Evolutionary conservation across 2,888 invertebrate genomes (phyloP).

Genomic region (Drosophila glabriapex): DNA sequence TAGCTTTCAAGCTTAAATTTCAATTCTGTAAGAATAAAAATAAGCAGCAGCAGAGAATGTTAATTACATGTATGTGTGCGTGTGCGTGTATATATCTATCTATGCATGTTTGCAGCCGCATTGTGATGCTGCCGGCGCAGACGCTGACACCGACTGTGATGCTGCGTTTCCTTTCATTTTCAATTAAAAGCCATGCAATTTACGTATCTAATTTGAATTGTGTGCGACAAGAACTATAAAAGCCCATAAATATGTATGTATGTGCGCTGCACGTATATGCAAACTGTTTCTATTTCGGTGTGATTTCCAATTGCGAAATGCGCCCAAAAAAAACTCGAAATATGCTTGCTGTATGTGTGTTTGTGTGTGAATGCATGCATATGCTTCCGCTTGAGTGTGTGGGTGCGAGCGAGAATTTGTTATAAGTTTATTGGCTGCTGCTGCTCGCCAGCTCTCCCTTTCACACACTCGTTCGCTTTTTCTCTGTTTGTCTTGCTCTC

Average conservation of each 20-base stretch:
- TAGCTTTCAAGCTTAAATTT: conserved; percentile 12
- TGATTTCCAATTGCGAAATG: conserved; percentile 37
- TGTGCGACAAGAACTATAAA: conserved; percentile 12
- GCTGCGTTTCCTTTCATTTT: conserved; percentile 36
- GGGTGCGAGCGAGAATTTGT: conserved; percentile 27
- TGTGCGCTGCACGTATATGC: background rate
- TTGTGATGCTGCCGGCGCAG: conserved; percentile 31
- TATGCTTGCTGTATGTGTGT: conserved; percentile 2
- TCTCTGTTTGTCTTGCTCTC: conserved; percentile 1
- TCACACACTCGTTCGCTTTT: conserved; percentile 2
- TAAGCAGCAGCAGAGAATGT: conserved; percentile 16
- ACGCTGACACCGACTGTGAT: conserved; percentile 6
- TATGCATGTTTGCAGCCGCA: conserved; percentile 4
- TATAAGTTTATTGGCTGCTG: conserved; percentile 10
- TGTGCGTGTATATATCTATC: conserved; percentile 1
- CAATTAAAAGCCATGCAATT: conserved; percentile 45
- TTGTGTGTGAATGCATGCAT: conserved; percentile 13
- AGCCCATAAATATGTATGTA: background rate
- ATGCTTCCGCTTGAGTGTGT: background rate
- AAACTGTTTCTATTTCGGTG: conserved; percentile 46
- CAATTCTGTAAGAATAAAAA: conserved; percentile 23
- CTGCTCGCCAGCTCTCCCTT: conserved; percentile 7
- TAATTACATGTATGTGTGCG: conserved; percentile 29
- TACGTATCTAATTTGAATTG: conserved; percentile 41
- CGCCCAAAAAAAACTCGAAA: conserved; percentile 29